Evolutionary conservation across 2,797 vertebrate species (phyloP), one percentile per base, ranked within the genome.

Genomic region (Nasua narica): DNA sequence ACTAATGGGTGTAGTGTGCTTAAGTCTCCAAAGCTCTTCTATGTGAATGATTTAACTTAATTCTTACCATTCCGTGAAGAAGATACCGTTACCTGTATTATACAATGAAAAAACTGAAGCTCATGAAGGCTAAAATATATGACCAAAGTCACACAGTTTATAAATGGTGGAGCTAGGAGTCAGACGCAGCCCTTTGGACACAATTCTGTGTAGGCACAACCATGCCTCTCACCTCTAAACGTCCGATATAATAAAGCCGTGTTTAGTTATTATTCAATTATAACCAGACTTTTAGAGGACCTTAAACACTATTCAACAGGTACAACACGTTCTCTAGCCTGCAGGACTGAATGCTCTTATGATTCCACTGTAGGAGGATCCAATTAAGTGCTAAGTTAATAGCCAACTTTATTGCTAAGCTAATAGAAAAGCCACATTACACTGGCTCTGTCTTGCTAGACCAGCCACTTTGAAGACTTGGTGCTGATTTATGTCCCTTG

Each of bases 381-480:
- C 84, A 97, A 97, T 98, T 98, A 98, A 96, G 35, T 72, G 43
- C 46, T 74, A 86, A 82, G 97, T 97, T 97, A 97, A 98, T 97
- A 94, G 94, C 89, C 95, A 97, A 96, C 97, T 98, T 98, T 97
- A 97, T 96, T 69, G 94, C 58, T 69, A 78, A 78, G 43, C 87
- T 96, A 97, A 96, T 97, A 96, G 95, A 92, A 96, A 96, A 97
- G 86, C 58, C 97, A 97, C 87, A 82, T 82, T 74, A 91, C 58
- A 93, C 94, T 87, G 94, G 91, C 95, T 96, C 83, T 14, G 1
- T 87, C 93, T 95, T 97, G 88, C 95, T 94, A 96, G 86, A 35
- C 40, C 62, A 95, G 78, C 23, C 76, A 67, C 85, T 84, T 97
- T 92, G 50, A 94, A 96, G 74, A 72, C 27, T 84, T 65, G 2